Evolutionary conservation across 1,140 invertebrate species (phyloP).

Genomic region (Danaus plexippus): DNA sequence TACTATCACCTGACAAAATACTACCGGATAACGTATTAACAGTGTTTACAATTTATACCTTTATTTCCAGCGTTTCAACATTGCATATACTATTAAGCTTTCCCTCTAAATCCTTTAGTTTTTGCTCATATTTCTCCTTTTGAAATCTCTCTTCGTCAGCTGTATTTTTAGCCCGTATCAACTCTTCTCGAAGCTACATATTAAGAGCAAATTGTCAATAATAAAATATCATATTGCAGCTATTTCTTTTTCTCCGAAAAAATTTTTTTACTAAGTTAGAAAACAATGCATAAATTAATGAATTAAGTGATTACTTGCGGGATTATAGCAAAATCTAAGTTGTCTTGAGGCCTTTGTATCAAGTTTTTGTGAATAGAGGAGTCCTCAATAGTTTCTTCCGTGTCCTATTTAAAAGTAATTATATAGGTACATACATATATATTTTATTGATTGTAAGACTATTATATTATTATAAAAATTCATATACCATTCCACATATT

Average conservation of each 20-base stretch:
- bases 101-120: slow-evolving; percentile 69
- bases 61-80: slow-evolving; percentile 21
- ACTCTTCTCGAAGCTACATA: slow-evolving; percentile 39
- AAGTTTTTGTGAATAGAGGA: too few relatives aligned
- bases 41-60: slow-evolving; percentile 15
- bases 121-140: slow-evolving; percentile 64
- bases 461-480: too few relatives aligned
- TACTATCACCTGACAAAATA: too few relatives aligned
- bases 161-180: slow-evolving; percentile 58
- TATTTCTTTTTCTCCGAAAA: not conserved
- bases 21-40: too few relatives aligned
- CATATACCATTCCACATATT: too few relatives aligned
- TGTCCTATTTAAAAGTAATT: too few relatives aligned
- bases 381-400: not conserved
- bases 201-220: slow-evolving; percentile 1
- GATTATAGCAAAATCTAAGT: too few relatives aligned
- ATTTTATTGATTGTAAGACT: too few relatives aligned
- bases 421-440: too few relatives aligned
- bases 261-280: not conserved
- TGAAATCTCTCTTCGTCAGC: slow-evolving; percentile 69
- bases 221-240: slow-evolving; percentile 1
- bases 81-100: slow-evolving; percentile 60
- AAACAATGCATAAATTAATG: too few relatives aligned
- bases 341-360: too few relatives aligned
- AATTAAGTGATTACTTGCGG: too few relatives aligned